Percentiles rank a stretch among this genome's conserved stretches.
These are phyloP conservation scores for Meloidogyne hapla DNA, from an alignment of 1,140 invertebrate genomes.

Conservation along the genomic window DNA sequence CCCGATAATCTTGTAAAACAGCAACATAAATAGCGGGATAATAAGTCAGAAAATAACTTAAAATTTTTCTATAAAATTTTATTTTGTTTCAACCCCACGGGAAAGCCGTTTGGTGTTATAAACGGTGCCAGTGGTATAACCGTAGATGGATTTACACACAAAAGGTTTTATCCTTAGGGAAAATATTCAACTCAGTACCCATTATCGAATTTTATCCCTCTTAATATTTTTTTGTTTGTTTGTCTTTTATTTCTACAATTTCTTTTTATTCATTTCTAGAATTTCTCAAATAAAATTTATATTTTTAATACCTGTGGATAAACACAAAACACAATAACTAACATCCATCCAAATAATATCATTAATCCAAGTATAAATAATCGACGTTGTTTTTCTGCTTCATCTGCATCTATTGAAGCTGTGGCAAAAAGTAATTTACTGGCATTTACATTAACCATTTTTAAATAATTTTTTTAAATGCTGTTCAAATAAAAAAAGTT, in stretches of 20 bases:
- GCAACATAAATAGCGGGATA: conserved; percentile 42
- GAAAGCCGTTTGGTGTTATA: background rate
- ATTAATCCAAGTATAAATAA: conserved; percentile 35
- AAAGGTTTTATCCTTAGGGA: too few relatives aligned
- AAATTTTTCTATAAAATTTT: too few relatives aligned
- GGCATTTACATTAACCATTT: background rate
- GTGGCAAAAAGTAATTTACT: conserved; percentile 8
- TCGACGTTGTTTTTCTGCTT: background rate
- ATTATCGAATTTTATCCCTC: too few relatives aligned
- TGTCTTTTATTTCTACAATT: too few relatives aligned
- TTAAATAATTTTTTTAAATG: background rate
- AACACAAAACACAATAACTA: conserved; percentile 52
- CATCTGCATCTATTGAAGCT: background rate
- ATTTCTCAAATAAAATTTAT: too few relatives aligned
- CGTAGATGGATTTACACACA: too few relatives aligned
- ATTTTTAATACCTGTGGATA: conserved; percentile 40
- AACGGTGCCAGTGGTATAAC: too few relatives aligned
- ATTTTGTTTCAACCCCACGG: too few relatives aligned
- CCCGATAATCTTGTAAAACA: conserved; percentile 13
- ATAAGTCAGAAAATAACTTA: conserved; percentile 51
- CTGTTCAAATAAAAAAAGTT: background rate
- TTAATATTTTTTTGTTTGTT: too few relatives aligned
- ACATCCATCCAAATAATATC: conserved; percentile 46
- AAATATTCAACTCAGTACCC: too few relatives aligned
- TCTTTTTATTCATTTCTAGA: too few relatives aligned